Evolutionary conservation across 2,888 invertebrate species (phyloP), one percentile per base, ranked within the genome.

Genomic region (Sesia apiformis): DNA sequence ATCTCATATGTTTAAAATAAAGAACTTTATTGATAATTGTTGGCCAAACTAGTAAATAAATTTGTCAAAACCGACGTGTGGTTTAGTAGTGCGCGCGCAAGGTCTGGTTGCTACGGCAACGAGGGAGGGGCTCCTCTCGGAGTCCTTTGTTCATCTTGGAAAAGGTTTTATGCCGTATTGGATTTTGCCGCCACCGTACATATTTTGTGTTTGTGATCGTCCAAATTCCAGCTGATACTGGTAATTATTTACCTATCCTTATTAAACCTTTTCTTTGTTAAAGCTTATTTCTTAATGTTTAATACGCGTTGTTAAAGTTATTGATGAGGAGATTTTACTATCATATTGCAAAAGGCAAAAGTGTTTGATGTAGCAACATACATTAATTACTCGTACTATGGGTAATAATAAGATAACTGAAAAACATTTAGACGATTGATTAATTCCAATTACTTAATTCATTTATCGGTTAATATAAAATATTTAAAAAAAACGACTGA

Each of bases 81-180:
- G 51, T 6, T 58, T 59, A 50, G 53, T 54, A 52, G 49, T 87
- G 88, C 88, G 88, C 86, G 88, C 88, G 88, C 88, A 87, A 55
- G 8, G 40, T 7, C 7, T 4, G 4, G 81, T 86, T 69, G 63
- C 59, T 79, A 81, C 83, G 73, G 69, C 49, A 68, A 86, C 85
- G 65, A 62, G 57, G 60, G 65, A 65, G 62, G 64, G 65, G 62
- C 62, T 58, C 63, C 67, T 61, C 62, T 60, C 64, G 56, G 53
- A 54, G 53, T 55, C 38, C 50, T 50, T 50, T 46, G 46, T 46
- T 42, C 42, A 42, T 42, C 50, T 7, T 50, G 50, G 38, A 50
- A 7, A 8, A 4, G 38, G 38, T 38, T 46, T 46, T 46, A 46
- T 43, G 8, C n/a, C 3, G 46, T 46, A 5, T 8, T 46, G 23